Conservation (phyloP, 1,140 invertebrate species). For the Phthorimaea operculella region DNA sequence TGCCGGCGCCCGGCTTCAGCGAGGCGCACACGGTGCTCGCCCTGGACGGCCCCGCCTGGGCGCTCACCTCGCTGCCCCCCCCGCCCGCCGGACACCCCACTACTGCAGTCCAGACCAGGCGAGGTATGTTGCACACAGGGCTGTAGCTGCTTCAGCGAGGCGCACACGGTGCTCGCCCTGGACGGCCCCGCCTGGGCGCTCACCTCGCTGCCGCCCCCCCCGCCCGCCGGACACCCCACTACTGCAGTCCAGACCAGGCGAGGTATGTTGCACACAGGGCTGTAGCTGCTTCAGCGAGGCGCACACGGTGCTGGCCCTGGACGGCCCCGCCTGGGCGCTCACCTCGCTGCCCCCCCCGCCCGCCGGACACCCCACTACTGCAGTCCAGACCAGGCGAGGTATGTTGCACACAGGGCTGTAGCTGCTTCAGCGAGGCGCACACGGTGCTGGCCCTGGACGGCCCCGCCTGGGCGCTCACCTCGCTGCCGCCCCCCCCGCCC, state of each 20-base stretch:
- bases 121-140: too few species aligned
- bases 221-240: constrained; percentile 26
- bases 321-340: constrained; percentile 87
- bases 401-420: too few species aligned
- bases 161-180: constrained; percentile 79
- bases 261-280: too few species aligned
- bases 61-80: constrained; percentile 66
- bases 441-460: constrained; percentile 83
- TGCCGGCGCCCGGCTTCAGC: constrained; percentile 69
- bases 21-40: constrained; percentile 82
- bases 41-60: constrained; percentile 87
- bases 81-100: constrained; percentile 35
- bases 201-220: constrained; percentile 40
- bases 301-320: constrained; percentile 80
- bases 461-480: constrained; percentile 80
- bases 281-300: constrained; percentile 78
- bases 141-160: constrained; percentile 77
- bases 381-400: constrained; percentile 21
- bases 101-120: constrained; percentile 20
- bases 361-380: constrained; percentile 28
- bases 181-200: constrained; percentile 89
- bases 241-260: too few species aligned
- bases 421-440: constrained; percentile 78
- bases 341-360: constrained; percentile 41
- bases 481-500: constrained; percentile 37